Base-by-base conservation (phyloP, 2,797 vertebrate species). In the Poeciliopsis gracilis region DNA sequence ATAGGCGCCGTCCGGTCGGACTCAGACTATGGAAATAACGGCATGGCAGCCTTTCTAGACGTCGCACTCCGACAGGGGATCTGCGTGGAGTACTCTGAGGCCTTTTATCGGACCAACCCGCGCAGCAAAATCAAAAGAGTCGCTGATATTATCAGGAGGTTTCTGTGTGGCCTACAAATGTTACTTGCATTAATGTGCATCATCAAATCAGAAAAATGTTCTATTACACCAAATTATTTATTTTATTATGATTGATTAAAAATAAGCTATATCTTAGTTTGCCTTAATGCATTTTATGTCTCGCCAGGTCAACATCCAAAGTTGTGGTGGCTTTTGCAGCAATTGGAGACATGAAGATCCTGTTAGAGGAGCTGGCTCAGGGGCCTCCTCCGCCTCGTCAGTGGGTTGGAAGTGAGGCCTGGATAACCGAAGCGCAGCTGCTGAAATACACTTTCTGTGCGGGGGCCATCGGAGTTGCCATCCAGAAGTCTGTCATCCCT, bases 1-100 rank as follows among this genome's bases (percentile, higher is more conserved):
- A 94, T 96, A 12, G 95, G 95, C 4, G 87, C 93, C 9, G 55
- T 95, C 25, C 84, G 89, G 5, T 94, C 94, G 0, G 92, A 95
- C 74, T 94, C 93, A 0, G 95, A 95, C 72, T 95, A 95, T 11
- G 95, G 94, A 8, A 72, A 72, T 23, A 33, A 72, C 1, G 71
- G 71, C 46, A 72, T 72, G 71, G 71, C 71, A 12, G 18, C 71
- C 23, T 72, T 72, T 49, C 30, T 72, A 4, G 71, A 30, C 5
- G 71, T 47, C 12, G 71, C 46, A 33, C 46, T 33, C 7, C 20
- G 30, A 72, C 30, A 72, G 9, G 71, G 71, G 33, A 72, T 72
- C 46, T 95, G 94, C 79, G 80, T 94, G 36, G 95, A 95, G 76
- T 95, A 90, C 77, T 93, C 93, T 0, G 92, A 72, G 36, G 33